Evolutionary conservation across 2,113 vertebrate genomes (phyloP).

Genomic region (Hydrochoerus hydrochaeris): DNA sequence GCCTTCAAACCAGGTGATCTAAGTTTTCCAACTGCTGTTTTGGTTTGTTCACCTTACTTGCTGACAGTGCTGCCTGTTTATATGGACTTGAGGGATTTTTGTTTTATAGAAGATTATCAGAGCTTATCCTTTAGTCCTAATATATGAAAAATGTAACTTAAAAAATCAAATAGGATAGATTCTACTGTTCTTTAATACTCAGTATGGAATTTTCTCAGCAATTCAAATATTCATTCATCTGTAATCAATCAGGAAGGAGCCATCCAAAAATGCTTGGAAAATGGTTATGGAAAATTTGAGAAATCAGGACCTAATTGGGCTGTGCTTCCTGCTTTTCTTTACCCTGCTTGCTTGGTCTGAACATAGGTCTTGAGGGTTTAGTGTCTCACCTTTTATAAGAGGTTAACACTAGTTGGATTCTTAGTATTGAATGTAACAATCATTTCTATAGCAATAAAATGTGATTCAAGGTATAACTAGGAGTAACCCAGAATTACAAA

Average conservation of each 20-base stretch:
- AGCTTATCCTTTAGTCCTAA: constrained; percentile 46
- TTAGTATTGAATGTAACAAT: constrained; percentile 32
- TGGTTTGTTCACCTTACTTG: background rate
- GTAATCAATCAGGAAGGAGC: background rate
- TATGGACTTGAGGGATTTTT: background rate
- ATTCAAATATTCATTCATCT: constrained; percentile 39
- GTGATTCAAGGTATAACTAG: constrained; percentile 27
- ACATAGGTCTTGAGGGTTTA: background rate
- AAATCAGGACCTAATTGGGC: background rate
- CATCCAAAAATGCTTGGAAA: constrained; percentile 28
- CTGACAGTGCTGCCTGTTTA: constrained; percentile 36
- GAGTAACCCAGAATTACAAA: constrained; percentile 56
- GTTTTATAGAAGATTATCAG: constrained; percentile 33
- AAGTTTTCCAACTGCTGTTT: background rate
- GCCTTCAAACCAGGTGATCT: background rate
- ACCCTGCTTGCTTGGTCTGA: background rate
- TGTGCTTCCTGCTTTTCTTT: background rate
- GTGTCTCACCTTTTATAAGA: constrained; percentile 24
- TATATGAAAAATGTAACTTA: constrained; percentile 45
- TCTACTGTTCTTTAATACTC: constrained; percentile 33
- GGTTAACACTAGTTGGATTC: background rate
- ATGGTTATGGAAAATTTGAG: background rate
- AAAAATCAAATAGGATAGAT: constrained; percentile 37
- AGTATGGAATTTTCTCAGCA: constrained; percentile 31
- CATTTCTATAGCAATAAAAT: constrained; percentile 46